These are phyloP conservation scores for Garrulus glandarius DNA, from an alignment of 2,797 vertebrate genomes.

Conservation along the genomic window DNA sequence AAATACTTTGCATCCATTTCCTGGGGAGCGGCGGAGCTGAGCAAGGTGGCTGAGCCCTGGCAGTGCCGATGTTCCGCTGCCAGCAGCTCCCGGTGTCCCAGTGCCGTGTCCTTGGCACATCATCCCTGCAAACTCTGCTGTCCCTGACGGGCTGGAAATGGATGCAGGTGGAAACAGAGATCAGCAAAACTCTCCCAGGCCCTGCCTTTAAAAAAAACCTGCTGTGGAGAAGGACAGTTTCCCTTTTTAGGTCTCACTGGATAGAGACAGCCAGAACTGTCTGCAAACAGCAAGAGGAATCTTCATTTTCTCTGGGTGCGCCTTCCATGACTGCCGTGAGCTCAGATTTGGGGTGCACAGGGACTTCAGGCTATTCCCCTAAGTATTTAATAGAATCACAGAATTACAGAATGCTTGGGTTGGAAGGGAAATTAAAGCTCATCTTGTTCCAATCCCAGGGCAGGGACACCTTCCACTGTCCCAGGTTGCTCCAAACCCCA, in stretches of 20 bases:
- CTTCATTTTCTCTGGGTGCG: rapidly evolving
- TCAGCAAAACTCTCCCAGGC: neutral
- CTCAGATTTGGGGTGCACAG: rapidly evolving
- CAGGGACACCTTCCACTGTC: neutral
- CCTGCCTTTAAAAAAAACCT: neutral
- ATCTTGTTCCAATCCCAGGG: neutral
- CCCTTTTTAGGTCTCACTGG: neutral
- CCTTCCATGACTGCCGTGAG: rapidly evolving
- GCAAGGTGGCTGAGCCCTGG: neutral
- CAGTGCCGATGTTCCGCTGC: rapidly evolving
- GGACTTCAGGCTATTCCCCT: rapidly evolving
- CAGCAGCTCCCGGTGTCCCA: neutral
- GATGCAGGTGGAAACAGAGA: neutral
- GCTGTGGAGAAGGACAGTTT: neutral
- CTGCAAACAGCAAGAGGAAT: neutral
- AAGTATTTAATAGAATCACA: neutral
- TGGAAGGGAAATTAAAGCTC: neutral
- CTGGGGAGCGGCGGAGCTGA: neutral
- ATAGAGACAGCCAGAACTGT: neutral
- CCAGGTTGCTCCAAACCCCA: rapidly evolving
- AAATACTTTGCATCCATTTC: neutral
- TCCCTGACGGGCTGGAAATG: neutral
- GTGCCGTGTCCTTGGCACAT: neutral
- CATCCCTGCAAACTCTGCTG: neutral
- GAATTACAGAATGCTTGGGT: neutral